Evolutionary conservation across 2,113 vertebrate genomes (phyloP).

Genomic region (Mormyrus lacerda): DNA sequence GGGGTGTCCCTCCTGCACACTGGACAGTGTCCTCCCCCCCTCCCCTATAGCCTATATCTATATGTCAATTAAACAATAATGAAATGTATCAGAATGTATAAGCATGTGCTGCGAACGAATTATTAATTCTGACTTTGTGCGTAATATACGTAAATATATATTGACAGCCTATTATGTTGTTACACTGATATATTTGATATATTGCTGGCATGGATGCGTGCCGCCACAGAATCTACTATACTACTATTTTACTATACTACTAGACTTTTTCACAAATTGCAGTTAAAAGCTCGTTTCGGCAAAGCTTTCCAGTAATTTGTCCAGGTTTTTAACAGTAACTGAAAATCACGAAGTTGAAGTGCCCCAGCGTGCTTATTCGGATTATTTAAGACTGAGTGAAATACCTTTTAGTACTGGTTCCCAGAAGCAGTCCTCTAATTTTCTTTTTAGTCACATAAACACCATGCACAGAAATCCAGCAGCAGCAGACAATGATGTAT

Average conservation of each 20-base stretch:
- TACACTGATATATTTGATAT: background rate
- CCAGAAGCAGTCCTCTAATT: background rate
- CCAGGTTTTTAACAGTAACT: background rate
- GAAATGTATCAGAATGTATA: background rate
- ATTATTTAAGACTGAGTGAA: background rate
- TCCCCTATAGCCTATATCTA: background rate
- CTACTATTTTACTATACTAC: too few species aligned
- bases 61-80: background rate
- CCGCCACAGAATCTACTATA: background rate
- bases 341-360: background rate
- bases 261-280: background rate
- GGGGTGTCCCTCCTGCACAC: background rate
- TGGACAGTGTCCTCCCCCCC: background rate
- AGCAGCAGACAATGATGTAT: background rate
- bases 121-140: background rate
- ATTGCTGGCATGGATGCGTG: background rate
- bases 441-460: background rate
- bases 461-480: background rate
- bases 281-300: background rate
- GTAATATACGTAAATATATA: background rate
- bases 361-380: background rate
- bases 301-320: background rate
- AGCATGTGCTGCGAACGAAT: background rate
- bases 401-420: background rate
- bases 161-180: background rate